phyloP scores from a whole-genome alignment of 2,888 invertebrate genomes.

The Conistra vaccinii region DNA sequence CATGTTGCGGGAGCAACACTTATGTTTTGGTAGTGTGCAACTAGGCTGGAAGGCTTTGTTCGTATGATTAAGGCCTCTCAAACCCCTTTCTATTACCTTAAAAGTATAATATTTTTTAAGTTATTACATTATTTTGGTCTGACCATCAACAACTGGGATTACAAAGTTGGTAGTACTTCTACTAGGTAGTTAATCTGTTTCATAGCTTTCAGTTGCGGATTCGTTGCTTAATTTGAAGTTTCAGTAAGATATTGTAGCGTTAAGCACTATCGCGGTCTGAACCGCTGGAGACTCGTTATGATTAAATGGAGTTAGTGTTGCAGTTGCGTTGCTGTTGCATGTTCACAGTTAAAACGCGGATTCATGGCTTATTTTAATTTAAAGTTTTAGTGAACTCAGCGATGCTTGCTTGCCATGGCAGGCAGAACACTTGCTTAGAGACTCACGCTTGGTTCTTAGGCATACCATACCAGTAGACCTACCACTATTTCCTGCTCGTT shows the following conservation, averaged over 20 bases:
- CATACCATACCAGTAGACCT: too few species aligned
- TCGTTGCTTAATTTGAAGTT: constrained; percentile 49
- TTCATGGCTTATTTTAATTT: background rate
- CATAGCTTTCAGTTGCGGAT: constrained; percentile 8
- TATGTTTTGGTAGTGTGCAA: background rate
- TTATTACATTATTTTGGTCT: background rate
- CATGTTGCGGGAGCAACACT: background rate
- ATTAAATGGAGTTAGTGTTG: constrained; percentile 28
- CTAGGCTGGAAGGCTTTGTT: background rate
- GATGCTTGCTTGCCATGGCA: too few species aligned
- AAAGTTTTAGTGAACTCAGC: background rate
- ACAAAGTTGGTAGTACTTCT: background rate
- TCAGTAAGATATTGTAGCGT: constrained; percentile 38
- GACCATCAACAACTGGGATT: background rate
- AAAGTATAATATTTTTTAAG: background rate
- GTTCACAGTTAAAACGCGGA: background rate
- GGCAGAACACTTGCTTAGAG: too few species aligned
- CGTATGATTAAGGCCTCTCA: background rate
- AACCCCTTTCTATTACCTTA: background rate
- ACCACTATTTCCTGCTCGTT: too few species aligned
- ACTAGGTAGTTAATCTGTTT: background rate
- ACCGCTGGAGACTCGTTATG: constrained; percentile 20
- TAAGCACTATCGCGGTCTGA: constrained; percentile 37
- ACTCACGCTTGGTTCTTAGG: too few species aligned
- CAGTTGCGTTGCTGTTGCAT: background rate